Percentiles rank a stretch among this genome's conserved stretches.
phyloP scores from a whole-genome alignment of 2,113 vertebrate species.

The Origma solitaria region DNA sequence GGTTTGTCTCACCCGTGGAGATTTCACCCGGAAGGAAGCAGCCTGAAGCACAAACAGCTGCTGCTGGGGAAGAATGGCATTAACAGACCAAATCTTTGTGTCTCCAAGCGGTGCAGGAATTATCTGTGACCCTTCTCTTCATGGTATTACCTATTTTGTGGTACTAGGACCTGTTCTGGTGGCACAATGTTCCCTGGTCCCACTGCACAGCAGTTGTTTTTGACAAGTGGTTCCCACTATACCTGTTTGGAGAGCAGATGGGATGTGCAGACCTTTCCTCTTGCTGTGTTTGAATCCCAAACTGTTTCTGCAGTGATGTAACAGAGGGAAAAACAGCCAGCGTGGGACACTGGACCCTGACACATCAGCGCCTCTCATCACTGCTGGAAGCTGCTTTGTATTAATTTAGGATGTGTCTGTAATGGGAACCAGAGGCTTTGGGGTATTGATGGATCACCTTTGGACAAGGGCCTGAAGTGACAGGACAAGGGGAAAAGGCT shows the following conservation, averaged over 20 bases:
- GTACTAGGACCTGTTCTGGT: background rate
- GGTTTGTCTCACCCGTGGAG: background rate
- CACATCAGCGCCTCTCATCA: background rate
- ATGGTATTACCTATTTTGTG: rapidly evolving
- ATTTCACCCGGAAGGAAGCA: background rate
- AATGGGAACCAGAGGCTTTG: background rate
- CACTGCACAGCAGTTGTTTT: background rate
- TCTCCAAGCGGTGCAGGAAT: background rate
- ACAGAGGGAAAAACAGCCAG: background rate
- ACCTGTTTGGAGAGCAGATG: background rate
- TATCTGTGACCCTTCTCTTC: rapidly evolving
- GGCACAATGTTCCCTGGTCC: rapidly evolving
- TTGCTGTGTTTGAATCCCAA: background rate
- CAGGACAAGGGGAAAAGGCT: background rate
- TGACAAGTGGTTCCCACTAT: background rate
- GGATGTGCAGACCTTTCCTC: background rate
- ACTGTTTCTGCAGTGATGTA: background rate
- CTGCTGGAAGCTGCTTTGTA: background rate
- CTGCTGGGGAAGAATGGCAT: background rate
- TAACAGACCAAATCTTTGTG: background rate
- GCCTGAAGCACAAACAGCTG: background rate
- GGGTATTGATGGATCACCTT: rapidly evolving
- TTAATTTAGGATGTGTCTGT: background rate
- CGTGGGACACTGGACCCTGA: background rate
- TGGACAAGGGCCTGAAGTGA: background rate